Base-by-base conservation (phyloP, 1,140 invertebrate species). In the Dufourea novaeangliae region DNA sequence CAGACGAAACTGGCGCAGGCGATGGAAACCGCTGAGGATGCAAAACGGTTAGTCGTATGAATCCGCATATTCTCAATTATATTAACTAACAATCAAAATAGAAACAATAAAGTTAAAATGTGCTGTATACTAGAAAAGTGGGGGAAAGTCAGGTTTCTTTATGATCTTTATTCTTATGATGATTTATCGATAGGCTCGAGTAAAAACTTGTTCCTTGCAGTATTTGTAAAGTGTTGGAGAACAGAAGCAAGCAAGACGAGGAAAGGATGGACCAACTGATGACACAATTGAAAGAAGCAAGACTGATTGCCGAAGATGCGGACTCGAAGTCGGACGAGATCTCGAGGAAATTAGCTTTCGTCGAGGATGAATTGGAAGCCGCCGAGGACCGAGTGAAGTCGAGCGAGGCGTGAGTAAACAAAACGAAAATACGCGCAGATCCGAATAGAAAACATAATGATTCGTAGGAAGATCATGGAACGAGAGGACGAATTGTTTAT, bases 401-500 rank as follows among this genome's bases (percentile, higher is more conserved):
- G 87, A 96, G 96, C 90, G 97, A 97, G 92, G 94, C 95, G 96
- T 96, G 93, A 93, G 93, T 92, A 64, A 46, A 59, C 20, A 10
- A 8, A 80, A 52, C 41, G 14, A 7, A n/a, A 25, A 64, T n/a
- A n/a, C 4, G 0, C 8, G 20, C n/a, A 6, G 46, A 14, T 8
- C 5, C 20, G 46, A 6, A 6, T n/a, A 46, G 20, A 7, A 27
- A 29, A 61, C 46, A 25, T 5, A 37, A 78, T 85, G 27, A 64
- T 69, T 76, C 66, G 66, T 67, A 99, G 98, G 93, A 99, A 99
- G 96, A 99, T 99, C 93, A 97, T 98, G 90, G 98, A 99, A 94
- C 96, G 99, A 93, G 98, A 99, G 93, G 98, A 99, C 92, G 98
- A 99, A 93, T 95, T 99, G 88, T 97, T 98, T 91, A 98, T 99